These are phyloP conservation scores for Paradisaea rubra DNA, from an alignment of 2,113 vertebrate species.

Conservation along the genomic window DNA sequence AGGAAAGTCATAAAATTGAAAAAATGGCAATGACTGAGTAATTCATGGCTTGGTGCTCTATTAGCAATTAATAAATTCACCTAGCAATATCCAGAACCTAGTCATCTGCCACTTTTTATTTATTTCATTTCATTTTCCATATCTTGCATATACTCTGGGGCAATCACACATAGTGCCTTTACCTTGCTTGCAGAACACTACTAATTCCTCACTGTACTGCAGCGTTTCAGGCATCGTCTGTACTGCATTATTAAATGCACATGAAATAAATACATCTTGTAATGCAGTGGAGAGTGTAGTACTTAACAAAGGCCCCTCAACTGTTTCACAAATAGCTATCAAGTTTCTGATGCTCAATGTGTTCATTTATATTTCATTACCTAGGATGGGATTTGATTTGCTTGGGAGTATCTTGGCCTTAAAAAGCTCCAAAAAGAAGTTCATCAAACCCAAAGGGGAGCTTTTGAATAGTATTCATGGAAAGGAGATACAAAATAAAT, in stretches of 20 bases:
- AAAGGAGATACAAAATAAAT: neutral
- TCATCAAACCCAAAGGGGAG: neutral
- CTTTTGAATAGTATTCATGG: neutral
- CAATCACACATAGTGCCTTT: conserved; percentile 47
- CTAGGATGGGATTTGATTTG: neutral
- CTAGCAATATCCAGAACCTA: conserved; percentile 51
- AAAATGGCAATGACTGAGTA: conserved; percentile 57
- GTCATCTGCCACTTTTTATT: conserved; percentile 55
- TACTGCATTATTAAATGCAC: conserved; percentile 64
- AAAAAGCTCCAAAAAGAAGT: neutral
- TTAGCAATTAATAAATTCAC: conserved; percentile 72
- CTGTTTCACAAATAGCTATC: conserved; percentile 28
- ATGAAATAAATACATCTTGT: conserved; percentile 58
- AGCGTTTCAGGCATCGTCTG: conserved; percentile 22
- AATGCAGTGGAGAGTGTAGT: neutral
- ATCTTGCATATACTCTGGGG: conserved; percentile 47
- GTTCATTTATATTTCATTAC: conserved; percentile 39
- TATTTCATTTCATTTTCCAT: conserved; percentile 61
- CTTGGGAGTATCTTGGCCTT: neutral
- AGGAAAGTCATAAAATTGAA: conserved; percentile 60
- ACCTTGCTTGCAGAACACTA: conserved; percentile 47
- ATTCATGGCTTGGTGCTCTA: conserved; percentile 53
- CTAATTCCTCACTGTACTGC: conserved; percentile 57
- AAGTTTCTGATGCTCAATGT: neutral
- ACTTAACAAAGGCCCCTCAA: conserved; percentile 14